Conservation (phyloP, 2,797 vertebrate genomes). For the Neomorphus geoffroyi region DNA sequence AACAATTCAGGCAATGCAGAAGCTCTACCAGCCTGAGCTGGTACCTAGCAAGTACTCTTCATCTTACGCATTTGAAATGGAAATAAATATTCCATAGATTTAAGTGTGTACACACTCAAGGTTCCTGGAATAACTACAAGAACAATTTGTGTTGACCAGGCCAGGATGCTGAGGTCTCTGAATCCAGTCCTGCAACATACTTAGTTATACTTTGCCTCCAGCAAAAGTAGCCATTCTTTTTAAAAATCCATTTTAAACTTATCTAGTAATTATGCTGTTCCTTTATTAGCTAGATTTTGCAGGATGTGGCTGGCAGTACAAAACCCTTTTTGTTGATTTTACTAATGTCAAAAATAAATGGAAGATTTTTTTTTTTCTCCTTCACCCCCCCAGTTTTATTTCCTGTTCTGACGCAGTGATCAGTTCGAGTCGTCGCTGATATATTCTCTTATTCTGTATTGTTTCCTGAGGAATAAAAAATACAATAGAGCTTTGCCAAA, state of each 20-base stretch:
- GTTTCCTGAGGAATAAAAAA: not conserved
- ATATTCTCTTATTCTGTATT: not conserved
- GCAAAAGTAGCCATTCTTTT: conserved; percentile 22
- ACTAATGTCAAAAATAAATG: not conserved
- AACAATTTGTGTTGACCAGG: not conserved
- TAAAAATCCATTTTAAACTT: conserved; percentile 42
- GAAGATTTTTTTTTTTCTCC: not conserved
- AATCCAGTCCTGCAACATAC: not conserved
- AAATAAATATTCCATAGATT: not conserved
- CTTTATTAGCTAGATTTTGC: conserved; percentile 20
- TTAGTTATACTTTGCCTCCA: not conserved
- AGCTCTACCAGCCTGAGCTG: not conserved
- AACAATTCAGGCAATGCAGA: not conserved
- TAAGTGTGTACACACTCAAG: not conserved
- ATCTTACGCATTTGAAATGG: not conserved
- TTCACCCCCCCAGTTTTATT: not conserved
- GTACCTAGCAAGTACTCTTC: not conserved
- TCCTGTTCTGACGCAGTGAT: conserved; percentile 12
- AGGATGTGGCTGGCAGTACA: not conserved
- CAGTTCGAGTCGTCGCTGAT: not conserved
- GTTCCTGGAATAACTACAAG: not conserved
- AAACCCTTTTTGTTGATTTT: not conserved
- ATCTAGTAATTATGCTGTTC: not conserved
- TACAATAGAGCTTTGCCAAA: not conserved
- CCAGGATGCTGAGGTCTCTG: not conserved